Evolutionary conservation across 2,888 invertebrate genomes (phyloP).

Genomic region (Andricus curvator): DNA sequence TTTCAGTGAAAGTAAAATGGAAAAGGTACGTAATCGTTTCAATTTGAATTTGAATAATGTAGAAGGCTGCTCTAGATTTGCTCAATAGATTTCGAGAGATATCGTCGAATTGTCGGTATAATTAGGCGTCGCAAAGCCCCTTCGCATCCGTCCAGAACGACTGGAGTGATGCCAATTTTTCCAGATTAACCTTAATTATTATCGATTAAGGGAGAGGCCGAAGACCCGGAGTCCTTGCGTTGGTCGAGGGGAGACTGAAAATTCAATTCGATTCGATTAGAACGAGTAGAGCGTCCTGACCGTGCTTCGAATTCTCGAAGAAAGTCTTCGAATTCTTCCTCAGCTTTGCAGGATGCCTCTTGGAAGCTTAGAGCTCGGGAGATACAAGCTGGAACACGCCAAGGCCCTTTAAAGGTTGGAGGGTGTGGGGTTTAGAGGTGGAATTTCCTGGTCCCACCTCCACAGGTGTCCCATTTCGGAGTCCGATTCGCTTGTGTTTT

Average conservation of each 20-base stretch:
- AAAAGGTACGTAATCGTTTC: too few species aligned
- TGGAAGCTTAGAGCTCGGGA: conserved; percentile 1
- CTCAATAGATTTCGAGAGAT: neutral
- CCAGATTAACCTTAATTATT: conserved; percentile 65
- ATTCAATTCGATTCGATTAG: conserved; percentile 72
- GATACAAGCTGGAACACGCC: conserved; percentile 32
- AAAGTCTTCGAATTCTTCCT: conserved; percentile 33
- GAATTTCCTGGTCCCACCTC: conserved; percentile 25
- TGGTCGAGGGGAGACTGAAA: conserved; percentile 61
- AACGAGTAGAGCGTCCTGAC: conserved; percentile 58
- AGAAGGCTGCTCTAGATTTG: neutral
- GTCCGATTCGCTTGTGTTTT: conserved; percentile 34
- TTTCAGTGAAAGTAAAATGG: too few species aligned
- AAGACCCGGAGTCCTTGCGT: conserved; percentile 4
- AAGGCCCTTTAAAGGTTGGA: conserved; percentile 19
- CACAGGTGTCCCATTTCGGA: conserved; percentile 37
- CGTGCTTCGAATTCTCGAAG: conserved; percentile 66
- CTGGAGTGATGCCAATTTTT: conserved; percentile 47
- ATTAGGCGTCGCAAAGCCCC: conserved; percentile 11
- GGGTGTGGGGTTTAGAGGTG: neutral
- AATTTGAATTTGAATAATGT: neutral
- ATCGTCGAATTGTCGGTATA: neutral
- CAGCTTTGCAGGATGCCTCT: conserved; percentile 26
- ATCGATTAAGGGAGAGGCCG: conserved; percentile 51
- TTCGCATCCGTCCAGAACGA: neutral